Conservation (phyloP, 2,113 vertebrate species). For the Tapirus terrestris region DNA sequence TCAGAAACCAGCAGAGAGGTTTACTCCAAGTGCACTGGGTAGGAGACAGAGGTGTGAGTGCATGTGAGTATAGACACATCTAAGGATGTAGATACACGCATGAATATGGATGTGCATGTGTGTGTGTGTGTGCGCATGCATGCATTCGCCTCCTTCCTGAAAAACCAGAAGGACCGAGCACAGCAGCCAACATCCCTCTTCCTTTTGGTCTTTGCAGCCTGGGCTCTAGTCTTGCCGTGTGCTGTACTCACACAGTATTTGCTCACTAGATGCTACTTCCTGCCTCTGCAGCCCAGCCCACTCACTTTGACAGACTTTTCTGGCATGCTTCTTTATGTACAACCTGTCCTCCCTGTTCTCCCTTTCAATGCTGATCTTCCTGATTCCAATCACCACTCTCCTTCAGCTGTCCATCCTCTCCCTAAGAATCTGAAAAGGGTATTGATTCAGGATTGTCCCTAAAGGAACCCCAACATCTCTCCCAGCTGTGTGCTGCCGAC, state of each 20-base stretch:
- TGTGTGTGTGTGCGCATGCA: accelerated
- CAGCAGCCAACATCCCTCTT: too few relatives aligned
- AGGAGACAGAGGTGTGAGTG: neutral
- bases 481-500: accelerated
- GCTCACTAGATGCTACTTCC: neutral
- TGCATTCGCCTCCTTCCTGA: neutral
- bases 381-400: accelerated
- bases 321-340: accelerated
- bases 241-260: accelerated
- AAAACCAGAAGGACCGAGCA: neutral
- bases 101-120: accelerated
- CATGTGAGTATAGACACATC: too few relatives aligned
- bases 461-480: neutral
- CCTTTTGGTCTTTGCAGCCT: neutral
- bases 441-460: neutral
- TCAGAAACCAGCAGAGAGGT: neutral
- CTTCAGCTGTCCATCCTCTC: neutral
- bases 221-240: accelerated
- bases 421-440: neutral
- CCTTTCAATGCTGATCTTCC: neutral
- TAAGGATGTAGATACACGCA: neutral
- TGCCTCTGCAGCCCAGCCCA: neutral
- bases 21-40: accelerated
- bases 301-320: neutral
- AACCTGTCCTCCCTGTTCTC: neutral